These are phyloP conservation scores for Junco hyemalis DNA, from an alignment of 2,113 vertebrate genomes.

Conservation along the genomic window DNA sequence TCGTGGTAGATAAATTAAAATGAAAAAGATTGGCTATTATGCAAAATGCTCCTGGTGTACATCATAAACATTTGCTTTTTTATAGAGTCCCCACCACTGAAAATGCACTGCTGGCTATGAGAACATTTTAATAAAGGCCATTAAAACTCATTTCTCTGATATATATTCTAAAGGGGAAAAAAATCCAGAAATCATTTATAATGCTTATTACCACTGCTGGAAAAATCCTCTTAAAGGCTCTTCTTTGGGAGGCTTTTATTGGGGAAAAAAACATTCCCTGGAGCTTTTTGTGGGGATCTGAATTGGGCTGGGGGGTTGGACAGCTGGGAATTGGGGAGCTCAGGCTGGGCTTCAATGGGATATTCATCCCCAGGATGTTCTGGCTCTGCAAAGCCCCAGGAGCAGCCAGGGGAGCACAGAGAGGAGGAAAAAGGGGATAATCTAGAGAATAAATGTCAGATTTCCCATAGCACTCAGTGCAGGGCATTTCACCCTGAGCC, in stretches of 20 bases:
- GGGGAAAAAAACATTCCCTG: neutral
- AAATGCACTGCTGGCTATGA: neutral
- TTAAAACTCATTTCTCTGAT: neutral
- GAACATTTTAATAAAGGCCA: neutral
- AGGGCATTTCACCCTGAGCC: no score
- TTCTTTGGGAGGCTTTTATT: neutral
- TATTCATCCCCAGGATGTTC: accelerated
- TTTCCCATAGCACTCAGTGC: accelerated
- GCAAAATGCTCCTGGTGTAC: neutral
- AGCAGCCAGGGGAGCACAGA: accelerated
- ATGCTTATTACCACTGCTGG: neutral
- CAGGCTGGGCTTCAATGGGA: neutral
- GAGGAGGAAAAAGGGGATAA: neutral
- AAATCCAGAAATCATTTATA: neutral
- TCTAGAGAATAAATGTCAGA: accelerated
- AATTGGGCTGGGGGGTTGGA: neutral
- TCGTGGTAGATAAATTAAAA: neutral
- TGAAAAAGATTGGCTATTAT: neutral
- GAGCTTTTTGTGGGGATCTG: neutral
- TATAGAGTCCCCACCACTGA: neutral
- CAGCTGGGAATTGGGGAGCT: neutral
- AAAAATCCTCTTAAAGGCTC: neutral
- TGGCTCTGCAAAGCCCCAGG: neutral
- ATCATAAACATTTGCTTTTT: neutral
- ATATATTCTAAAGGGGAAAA: neutral